Percentiles rank a stretch among this genome's conserved stretches.
Evolutionary conservation across 2,888 invertebrate species (phyloP).

Genomic region (Acronicta alni): DNA sequence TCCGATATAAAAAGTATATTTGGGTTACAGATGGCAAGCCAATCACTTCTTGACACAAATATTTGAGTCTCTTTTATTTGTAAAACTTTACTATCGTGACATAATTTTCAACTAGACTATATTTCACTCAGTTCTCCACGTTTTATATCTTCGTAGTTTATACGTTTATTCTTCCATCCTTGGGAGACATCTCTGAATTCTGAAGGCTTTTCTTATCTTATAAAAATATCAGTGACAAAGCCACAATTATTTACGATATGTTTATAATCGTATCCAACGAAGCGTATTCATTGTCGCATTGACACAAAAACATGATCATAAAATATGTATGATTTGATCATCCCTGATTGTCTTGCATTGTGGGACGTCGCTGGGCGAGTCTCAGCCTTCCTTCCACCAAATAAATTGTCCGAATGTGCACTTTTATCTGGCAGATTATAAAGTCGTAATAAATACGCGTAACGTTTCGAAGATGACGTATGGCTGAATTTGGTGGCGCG

Average conservation of each 20-base stretch:
- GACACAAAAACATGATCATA: conserved; percentile 66
- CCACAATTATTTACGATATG: conserved; percentile 53
- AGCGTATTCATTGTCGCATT: conserved; percentile 57
- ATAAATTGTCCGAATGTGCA: conserved; percentile 63
- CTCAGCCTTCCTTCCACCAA: conserved; percentile 49
- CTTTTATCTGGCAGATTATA: conserved; percentile 64
- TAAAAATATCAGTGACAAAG: conserved; percentile 30
- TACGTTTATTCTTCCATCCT: conserved; percentile 29
- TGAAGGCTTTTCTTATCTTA: conserved; percentile 36
- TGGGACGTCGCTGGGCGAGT: conserved; percentile 31
- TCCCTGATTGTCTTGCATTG: conserved; percentile 38
- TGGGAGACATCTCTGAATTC: conserved; percentile 25
- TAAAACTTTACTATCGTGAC: conserved; percentile 45
- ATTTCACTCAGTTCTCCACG: conserved; percentile 49
- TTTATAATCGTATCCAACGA: conserved; percentile 53
- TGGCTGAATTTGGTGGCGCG: conserved; percentile 42
- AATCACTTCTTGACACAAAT: conserved; percentile 23
- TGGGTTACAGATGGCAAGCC: conserved; percentile 25
- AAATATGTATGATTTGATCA: conserved; percentile 60
- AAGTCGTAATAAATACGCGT: conserved; percentile 61
- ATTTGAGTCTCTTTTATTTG: conserved; percentile 13
- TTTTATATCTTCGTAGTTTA: conserved; percentile 45
- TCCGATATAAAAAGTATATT: conserved; percentile 26
- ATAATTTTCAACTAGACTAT: conserved; percentile 51
- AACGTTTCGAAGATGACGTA: conserved; percentile 43